Percentiles rank a stretch among this genome's conserved stretches.
Conservation (phyloP, 1,140 invertebrate genomes). For the Calephelis nemesis region DNA sequence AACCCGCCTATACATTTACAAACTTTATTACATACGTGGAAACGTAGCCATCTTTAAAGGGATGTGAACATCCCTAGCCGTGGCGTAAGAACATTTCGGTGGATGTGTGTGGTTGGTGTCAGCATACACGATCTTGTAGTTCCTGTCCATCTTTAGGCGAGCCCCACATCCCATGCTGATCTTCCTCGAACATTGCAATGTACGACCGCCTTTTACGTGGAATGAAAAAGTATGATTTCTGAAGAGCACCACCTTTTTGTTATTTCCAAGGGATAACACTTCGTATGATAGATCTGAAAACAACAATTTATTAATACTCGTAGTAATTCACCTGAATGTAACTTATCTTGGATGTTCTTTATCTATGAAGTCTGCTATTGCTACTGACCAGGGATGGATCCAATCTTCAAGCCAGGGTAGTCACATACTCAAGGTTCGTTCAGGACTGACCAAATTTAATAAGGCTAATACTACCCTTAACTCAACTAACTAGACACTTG, state of each 20-base stretch:
- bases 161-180: conserved; percentile 36
- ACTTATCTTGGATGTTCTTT: too few species aligned
- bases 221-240: conserved; percentile 36
- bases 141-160: conserved; percentile 31
- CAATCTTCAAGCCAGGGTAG: too few species aligned
- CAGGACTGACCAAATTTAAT: too few species aligned
- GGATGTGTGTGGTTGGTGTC: conserved; percentile 38
- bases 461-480: too few species aligned
- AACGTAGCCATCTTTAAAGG: conserved; percentile 4
- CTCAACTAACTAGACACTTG: too few species aligned
- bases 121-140: conserved; percentile 27
- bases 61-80: background rate
- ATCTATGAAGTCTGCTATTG: too few species aligned
- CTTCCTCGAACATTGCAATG: conserved; percentile 36
- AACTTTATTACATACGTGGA: background rate
- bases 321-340: background rate
- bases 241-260: conserved; percentile 31
- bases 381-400: too few species aligned
- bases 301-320: background rate
- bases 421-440: too few species aligned
- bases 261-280: conserved; percentile 29
- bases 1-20: too few species aligned
- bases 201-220: conserved; percentile 29
- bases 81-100: conserved; percentile 20
- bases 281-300: conserved; percentile 32